phyloP scores from a whole-genome alignment of 2,797 vertebrate genomes.

The Psittacula echo region DNA sequence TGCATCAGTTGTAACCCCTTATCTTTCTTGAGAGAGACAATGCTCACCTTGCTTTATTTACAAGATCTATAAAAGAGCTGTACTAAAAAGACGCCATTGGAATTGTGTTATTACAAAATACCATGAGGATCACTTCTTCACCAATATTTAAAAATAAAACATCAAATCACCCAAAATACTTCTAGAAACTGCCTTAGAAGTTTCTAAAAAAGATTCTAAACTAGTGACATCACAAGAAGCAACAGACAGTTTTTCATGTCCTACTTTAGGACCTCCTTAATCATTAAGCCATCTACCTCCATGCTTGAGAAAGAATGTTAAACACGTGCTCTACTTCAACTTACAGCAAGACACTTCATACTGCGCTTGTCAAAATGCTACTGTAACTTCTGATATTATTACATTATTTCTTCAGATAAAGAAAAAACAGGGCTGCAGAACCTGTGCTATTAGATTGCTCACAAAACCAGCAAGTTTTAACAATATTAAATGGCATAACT shows the following conservation, averaged over 20 bases:
- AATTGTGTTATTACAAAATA: background rate
- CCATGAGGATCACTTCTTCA: background rate
- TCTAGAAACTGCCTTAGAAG: background rate
- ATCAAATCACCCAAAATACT: background rate
- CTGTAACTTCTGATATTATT: background rate
- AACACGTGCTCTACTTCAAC: rapidly evolving
- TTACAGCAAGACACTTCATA: background rate
- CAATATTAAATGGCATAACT: background rate
- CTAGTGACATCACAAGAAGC: background rate
- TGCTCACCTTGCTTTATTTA: background rate
- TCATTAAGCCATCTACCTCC: background rate
- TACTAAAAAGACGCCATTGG: background rate
- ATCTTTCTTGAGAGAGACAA: background rate
- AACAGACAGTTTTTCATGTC: background rate
- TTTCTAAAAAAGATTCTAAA: background rate
- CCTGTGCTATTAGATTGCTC: background rate
- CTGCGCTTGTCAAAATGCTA: background rate
- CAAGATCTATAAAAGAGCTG: background rate
- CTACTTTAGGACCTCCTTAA: background rate
- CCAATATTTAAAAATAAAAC: background rate
- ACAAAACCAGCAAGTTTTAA: background rate
- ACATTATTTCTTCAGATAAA: background rate
- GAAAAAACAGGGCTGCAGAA: background rate
- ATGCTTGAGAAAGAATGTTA: background rate
- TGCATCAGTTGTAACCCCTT: background rate